Conservation (phyloP, 2,888 invertebrate species). For the Drosophila helvetica region DNA sequence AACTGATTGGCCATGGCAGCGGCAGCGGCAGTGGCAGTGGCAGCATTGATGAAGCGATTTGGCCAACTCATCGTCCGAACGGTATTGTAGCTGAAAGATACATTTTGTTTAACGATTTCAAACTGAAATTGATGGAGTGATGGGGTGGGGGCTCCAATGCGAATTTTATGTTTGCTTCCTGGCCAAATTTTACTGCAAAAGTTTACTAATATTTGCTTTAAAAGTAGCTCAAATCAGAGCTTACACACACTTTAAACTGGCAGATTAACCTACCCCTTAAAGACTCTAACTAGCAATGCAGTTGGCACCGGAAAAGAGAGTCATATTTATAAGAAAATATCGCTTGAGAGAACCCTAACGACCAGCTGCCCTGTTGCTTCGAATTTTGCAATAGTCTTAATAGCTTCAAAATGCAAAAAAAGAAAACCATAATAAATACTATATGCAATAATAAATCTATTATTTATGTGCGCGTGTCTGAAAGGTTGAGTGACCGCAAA, state of each 20-base stretch:
- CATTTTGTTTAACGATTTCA: not conserved
- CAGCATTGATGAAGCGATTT: constrained; percentile 12
- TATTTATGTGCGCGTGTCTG: constrained; percentile 6
- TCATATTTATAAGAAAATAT: not conserved
- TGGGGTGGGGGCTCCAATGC: too few relatives aligned
- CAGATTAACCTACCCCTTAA: not conserved
- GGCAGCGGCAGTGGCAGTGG: not conserved
- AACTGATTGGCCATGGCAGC: constrained; percentile 37
- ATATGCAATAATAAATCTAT: constrained; percentile 3
- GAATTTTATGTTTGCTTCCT: not conserved
- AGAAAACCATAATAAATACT: not conserved
- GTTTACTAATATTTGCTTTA: not conserved
- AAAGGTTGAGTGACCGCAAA: constrained; percentile 31
- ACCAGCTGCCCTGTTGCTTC: too few relatives aligned
- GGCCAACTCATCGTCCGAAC: not conserved
- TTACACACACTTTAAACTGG: too few relatives aligned
- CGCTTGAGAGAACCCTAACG: too few relatives aligned
- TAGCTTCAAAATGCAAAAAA: not conserved
- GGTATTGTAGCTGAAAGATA: not conserved
- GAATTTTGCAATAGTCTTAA: not conserved
- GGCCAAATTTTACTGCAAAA: not conserved
- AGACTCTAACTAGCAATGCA: not conserved
- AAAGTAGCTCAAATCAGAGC: not conserved
- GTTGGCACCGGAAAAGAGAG: not conserved
- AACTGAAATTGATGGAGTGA: constrained; percentile 2